phyloP scores from a whole-genome alignment of 2,797 vertebrate species.

The Orientallactaga sibirica region DNA sequence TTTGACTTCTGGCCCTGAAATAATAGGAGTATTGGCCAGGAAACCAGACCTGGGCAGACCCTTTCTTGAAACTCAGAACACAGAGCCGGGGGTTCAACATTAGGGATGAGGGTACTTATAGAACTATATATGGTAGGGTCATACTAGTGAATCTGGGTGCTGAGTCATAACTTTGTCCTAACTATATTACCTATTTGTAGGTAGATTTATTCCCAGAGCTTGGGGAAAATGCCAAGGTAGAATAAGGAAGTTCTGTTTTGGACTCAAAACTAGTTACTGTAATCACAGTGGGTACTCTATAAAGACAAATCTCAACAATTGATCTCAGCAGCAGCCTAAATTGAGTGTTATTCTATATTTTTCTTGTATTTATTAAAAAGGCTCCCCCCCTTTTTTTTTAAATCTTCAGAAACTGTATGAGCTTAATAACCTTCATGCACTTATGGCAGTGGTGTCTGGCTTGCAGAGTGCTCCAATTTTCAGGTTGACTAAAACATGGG shows the following conservation, averaged over 20 bases:
- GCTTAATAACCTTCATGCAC: slow-evolving; percentile 98
- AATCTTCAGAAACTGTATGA: slow-evolving; percentile 96
- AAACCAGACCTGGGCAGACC: background rate
- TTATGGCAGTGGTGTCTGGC: slow-evolving; percentile 98
- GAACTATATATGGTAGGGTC: background rate
- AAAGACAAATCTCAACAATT: background rate
- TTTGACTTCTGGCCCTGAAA: background rate
- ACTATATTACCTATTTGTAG: background rate
- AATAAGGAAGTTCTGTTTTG: background rate
- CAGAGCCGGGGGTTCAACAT: background rate
- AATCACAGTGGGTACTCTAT: background rate
- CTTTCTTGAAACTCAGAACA: slow-evolving; percentile 27
- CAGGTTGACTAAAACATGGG: slow-evolving; percentile 98
- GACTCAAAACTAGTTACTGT: background rate
- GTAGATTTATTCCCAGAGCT: slow-evolving; percentile 14
- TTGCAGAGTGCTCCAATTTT: slow-evolving; percentile 99
- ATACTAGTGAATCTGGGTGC: slow-evolving; percentile 1
- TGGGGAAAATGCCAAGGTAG: background rate
- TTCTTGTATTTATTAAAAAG: slow-evolving; percentile 39
- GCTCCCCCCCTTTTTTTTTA: slow-evolving; percentile 15
- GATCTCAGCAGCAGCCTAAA: background rate
- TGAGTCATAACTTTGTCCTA: slow-evolving; percentile 29
- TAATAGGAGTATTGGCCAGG: background rate
- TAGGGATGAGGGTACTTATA: background rate
- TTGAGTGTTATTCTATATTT: slow-evolving; percentile 4